phyloP scores from a whole-genome alignment of 2,888 invertebrate species.

The Xylophagus ater region DNA sequence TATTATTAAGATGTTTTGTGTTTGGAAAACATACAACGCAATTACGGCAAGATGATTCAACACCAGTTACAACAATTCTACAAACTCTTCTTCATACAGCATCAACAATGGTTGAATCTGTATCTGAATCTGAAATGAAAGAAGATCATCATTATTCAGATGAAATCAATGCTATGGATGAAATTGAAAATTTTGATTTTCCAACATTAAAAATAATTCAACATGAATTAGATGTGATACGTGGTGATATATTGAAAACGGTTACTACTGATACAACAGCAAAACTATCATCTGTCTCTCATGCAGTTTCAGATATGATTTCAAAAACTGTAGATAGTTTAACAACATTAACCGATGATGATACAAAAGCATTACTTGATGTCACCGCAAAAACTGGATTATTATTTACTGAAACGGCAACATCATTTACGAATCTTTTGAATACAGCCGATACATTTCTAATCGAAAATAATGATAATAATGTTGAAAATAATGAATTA shows the following conservation, averaged over 20 bases:
- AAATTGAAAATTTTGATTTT: background rate
- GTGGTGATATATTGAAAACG: too few species aligned
- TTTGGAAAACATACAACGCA: too few species aligned
- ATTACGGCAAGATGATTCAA: too few species aligned
- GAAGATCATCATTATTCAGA: too few species aligned
- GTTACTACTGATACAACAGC: too few species aligned
- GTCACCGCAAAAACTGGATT: background rate
- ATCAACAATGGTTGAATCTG: too few species aligned
- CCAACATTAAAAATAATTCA: too few species aligned
- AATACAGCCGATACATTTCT: background rate
- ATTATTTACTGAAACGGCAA: slow-evolving; percentile 4
- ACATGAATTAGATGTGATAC: too few species aligned
- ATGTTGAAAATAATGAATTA: background rate
- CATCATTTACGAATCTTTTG: background rate
- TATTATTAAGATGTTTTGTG: too few species aligned
- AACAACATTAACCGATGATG: background rate
- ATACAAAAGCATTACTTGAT: background rate
- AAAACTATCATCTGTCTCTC: background rate
- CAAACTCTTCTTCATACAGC: too few species aligned
- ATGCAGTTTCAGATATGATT: background rate
- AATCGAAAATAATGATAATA: background rate
- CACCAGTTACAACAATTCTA: too few species aligned
- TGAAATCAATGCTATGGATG: background rate
- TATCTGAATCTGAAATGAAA: too few species aligned
- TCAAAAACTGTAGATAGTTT: background rate